Evolutionary conservation across 2,113 vertebrate genomes (phyloP).

Genomic region (Spea bombifrons): DNA sequence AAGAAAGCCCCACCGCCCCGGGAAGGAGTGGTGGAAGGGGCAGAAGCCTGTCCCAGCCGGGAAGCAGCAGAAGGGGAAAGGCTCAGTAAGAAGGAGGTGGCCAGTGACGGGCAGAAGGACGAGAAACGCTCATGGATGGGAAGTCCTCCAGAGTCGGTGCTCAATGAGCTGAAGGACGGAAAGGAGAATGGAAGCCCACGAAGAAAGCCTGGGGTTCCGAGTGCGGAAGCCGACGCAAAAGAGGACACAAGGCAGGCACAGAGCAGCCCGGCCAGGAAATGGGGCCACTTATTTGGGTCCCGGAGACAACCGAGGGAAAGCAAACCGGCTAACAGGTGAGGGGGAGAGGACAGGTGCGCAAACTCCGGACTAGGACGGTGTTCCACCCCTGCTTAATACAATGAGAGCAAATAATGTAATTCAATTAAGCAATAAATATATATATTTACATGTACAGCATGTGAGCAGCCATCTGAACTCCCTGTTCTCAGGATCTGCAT

Average conservation of each 20-base stretch:
- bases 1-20: conserved; percentile 71
- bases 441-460: too few relatives aligned
- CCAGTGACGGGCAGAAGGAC: neutral
- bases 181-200: conserved; percentile 51
- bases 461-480: too few relatives aligned
- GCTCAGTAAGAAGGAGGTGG: conserved; percentile 50
- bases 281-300: conserved; percentile 69
- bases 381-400: too few relatives aligned
- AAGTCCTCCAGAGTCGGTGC: conserved; percentile 85
- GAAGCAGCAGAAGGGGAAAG: conserved; percentile 54
- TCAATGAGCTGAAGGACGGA: conserved; percentile 74
- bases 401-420: too few relatives aligned
- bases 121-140: conserved; percentile 88
- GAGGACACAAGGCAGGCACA: neutral
- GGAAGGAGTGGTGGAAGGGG: conserved; percentile 90
- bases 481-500: too few relatives aligned
- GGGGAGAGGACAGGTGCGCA: too few relatives aligned
- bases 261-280: conserved; percentile 50
- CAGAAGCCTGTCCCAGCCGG: conserved; percentile 74
- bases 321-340: conserved; percentile 72
- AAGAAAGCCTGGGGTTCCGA: neutral
- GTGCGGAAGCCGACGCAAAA: conserved; percentile 26
- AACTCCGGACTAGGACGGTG: too few relatives aligned
- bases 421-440: too few relatives aligned
- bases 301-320: conserved; percentile 63